These are phyloP conservation scores for Phrynocephalus vlangalii DNA, from an alignment of 2,797 vertebrate genomes.

Conservation along the genomic window DNA sequence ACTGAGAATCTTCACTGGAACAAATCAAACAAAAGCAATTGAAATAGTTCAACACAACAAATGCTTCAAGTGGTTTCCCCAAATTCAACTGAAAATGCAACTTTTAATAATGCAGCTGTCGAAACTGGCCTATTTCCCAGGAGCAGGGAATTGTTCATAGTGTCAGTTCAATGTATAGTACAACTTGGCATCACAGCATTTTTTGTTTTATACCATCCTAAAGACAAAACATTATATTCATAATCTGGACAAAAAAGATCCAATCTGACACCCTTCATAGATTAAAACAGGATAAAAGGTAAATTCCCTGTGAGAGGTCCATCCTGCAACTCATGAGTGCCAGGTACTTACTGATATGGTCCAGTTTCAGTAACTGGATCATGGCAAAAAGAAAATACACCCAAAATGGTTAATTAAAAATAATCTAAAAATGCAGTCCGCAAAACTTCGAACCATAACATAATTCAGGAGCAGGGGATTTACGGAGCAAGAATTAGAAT, in stretches of 20 bases:
- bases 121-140: not conserved
- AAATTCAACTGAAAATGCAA: too few relatives aligned
- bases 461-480: not conserved
- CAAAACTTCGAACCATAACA: not conserved
- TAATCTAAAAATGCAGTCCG: not conserved
- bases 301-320: too few relatives aligned
- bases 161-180: not conserved
- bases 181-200: not conserved
- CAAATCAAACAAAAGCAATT: too few relatives aligned
- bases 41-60: too few relatives aligned
- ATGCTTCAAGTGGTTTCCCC: too few relatives aligned
- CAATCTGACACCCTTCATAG: not conserved
- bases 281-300: not conserved
- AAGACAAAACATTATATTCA: constrained; percentile 2
- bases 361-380: too few relatives aligned
- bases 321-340: too few relatives aligned
- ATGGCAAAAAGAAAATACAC: too few relatives aligned
- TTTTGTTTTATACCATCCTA: not conserved
- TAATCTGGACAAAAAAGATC: not conserved
- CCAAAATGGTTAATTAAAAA: too few relatives aligned
- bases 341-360: too few relatives aligned
- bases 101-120: too few relatives aligned
- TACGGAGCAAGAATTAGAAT: not conserved
- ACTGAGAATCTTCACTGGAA: too few relatives aligned
- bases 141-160: not conserved